These are phyloP conservation scores for Strix occidentalis DNA, from an alignment of 2,797 vertebrate genomes.

Conservation along the genomic window DNA sequence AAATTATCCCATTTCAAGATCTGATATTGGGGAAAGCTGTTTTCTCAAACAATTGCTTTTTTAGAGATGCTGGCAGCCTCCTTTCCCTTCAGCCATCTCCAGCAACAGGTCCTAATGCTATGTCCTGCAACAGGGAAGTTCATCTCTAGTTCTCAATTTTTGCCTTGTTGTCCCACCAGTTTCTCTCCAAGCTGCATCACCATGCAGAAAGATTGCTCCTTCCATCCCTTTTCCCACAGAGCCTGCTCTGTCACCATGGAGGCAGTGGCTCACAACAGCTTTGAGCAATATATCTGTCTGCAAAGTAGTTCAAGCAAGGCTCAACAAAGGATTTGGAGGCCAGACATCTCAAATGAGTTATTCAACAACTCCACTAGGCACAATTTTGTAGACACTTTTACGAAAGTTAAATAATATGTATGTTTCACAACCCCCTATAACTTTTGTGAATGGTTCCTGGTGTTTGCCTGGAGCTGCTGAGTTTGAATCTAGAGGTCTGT, in stretches of 20 bases:
- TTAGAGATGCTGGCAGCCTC: neutral
- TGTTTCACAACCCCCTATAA: neutral
- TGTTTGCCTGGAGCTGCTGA: neutral
- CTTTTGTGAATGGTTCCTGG: neutral
- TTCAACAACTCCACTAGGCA: neutral
- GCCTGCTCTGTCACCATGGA: rapidly evolving
- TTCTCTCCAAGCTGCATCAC: neutral
- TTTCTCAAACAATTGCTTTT: neutral
- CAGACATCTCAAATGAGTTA: neutral
- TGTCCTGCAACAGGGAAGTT: rapidly evolving
- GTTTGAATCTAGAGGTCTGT: neutral
- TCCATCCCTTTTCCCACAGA: neutral
- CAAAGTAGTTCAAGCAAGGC: neutral
- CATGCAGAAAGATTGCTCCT: neutral
- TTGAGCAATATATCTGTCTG: neutral
- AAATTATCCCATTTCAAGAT: neutral
- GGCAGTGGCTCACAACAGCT: neutral
- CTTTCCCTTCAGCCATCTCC: neutral
- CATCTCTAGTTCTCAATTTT: neutral
- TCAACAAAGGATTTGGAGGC: neutral
- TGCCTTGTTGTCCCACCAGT: neutral
- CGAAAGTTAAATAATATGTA: neutral
- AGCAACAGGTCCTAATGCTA: rapidly evolving
- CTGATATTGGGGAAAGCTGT: neutral
- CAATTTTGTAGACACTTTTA: neutral